Evolutionary conservation across 2,888 invertebrate species (phyloP).

Genomic region (Saturnia japonica): DNA sequence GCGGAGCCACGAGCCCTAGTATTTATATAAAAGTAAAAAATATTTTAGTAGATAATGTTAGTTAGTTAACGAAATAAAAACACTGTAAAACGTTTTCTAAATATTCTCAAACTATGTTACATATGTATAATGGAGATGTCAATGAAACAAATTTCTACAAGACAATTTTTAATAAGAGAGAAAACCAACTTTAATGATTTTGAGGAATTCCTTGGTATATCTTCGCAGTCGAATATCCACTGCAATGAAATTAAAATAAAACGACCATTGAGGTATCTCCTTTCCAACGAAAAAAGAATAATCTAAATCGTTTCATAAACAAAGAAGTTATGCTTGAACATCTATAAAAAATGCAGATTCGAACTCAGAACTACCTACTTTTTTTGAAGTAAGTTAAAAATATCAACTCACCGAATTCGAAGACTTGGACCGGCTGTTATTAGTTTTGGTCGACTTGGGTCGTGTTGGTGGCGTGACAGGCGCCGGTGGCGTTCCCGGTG

Average conservation of each 20-base stretch:
- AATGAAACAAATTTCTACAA: background rate
- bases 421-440: constrained; percentile 50
- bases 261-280: no score
- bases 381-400: background rate
- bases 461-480: constrained; percentile 60
- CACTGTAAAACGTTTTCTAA: background rate
- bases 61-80: background rate
- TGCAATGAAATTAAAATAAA: no score
- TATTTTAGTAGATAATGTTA: background rate
- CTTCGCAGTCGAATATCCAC: no score
- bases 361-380: no score
- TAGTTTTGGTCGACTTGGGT: constrained; percentile 47
- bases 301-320: no score
- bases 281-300: no score
- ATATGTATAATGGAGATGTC: background rate
- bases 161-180: no score
- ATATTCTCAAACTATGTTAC: background rate
- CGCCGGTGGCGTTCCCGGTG: constrained; percentile 73
- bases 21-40: background rate
- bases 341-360: no score
- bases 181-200: no score
- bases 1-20: no score
- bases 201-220: no score
- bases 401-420: constrained; percentile 52
- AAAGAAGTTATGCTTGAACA: no score